Evolutionary conservation across 1,140 invertebrate genomes (phyloP).

Genomic region (Triops longicaudatus): DNA sequence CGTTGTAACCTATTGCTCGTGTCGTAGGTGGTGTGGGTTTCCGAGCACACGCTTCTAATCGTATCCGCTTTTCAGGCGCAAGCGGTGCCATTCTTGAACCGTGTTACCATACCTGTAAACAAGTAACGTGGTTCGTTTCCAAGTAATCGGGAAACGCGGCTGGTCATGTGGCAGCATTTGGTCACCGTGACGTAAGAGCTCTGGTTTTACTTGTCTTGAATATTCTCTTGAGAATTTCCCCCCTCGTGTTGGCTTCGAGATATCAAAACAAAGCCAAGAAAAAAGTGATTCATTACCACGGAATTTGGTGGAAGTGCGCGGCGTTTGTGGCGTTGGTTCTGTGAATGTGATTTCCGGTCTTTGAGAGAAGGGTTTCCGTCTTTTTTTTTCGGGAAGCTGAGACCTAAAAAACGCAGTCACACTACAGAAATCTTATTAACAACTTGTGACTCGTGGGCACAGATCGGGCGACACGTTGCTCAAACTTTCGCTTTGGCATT

Average conservation of each 20-base stretch:
- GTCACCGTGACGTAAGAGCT: conserved; percentile 1
- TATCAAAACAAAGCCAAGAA: neutral
- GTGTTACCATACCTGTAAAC: neutral
- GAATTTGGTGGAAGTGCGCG: neutral
- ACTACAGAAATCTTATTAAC: neutral
- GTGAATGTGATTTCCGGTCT: conserved; percentile 1
- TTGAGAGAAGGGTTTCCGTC: neutral
- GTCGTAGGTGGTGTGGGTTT: conserved; percentile 3
- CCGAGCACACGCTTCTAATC: neutral
- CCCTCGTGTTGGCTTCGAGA: neutral
- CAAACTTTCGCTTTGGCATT: neutral
- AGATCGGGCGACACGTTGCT: neutral
- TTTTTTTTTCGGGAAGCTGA: neutral
- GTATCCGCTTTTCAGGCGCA: neutral
- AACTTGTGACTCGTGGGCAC: neutral
- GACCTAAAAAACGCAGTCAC: neutral
- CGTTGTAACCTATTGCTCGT: neutral
- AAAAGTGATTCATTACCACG: neutral
- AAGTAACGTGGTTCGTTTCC: neutral
- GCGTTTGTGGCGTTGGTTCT: neutral
- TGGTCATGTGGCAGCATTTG: conserved; percentile 7
- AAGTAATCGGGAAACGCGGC: neutral
- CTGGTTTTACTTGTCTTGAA: neutral
- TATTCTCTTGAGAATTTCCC: neutral
- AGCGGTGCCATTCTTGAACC: neutral